These are phyloP conservation scores for Megaustenia siamemsis DNA, from an alignment of 2,888 invertebrate species.

Conservation along the genomic window DNA sequence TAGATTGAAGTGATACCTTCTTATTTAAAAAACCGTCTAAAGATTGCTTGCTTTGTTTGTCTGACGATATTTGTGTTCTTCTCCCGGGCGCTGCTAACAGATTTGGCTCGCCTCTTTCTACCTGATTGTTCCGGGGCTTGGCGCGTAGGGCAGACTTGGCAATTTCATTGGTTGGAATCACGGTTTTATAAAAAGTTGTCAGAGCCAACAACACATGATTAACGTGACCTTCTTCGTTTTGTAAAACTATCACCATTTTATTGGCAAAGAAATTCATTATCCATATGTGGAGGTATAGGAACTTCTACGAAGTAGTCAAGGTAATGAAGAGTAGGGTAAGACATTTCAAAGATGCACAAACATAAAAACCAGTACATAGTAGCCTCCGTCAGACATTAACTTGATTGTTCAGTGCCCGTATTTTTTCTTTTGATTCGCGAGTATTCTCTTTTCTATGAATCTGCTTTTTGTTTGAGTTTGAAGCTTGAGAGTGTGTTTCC, in stretches of 20 bases:
- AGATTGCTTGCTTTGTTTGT: not conserved
- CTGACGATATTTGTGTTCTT: not conserved
- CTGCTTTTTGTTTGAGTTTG: too few species aligned
- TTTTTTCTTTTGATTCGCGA: too few species aligned
- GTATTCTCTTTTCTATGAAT: too few species aligned
- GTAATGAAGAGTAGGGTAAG: too few species aligned
- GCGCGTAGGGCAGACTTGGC: not conserved
- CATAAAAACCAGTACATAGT: too few species aligned
- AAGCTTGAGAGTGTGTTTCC: too few species aligned
- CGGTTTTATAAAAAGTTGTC: conserved; percentile 2
- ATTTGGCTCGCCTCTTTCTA: too few species aligned
- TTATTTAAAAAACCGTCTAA: not conserved
- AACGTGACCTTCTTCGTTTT: not conserved
- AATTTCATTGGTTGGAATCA: not conserved
- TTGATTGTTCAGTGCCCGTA: too few species aligned
- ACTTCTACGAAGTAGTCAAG: too few species aligned
- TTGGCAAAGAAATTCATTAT: not conserved
- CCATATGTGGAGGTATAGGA: too few species aligned
- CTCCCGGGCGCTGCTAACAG: not conserved
- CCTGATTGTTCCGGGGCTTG: not conserved
- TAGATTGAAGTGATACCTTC: not conserved
- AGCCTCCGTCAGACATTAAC: too few species aligned
- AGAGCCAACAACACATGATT: not conserved
- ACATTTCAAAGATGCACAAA: too few species aligned
- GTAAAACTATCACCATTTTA: not conserved